A percentile compares a stretch with the other conserved stretches of the same genome.
These are phyloP conservation scores for Pachyrhynchus sulphureomaculatus DNA, from an alignment of 1,140 invertebrate genomes.

Conservation along the genomic window DNA sequence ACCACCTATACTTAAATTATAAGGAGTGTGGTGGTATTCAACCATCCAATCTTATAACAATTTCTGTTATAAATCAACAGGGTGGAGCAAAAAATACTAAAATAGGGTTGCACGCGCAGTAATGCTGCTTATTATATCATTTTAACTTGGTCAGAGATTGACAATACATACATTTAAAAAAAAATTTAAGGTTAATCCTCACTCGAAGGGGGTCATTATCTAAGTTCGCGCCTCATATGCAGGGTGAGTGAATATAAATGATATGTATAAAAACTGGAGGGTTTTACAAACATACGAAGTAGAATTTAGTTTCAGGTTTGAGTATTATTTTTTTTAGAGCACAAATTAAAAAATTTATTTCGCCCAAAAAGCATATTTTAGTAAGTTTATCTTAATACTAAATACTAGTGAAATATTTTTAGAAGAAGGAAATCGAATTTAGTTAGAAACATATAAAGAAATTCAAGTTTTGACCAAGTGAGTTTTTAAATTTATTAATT, in stretches of 20 bases:
- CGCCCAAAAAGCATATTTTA: no score
- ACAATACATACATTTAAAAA: constrained; percentile 3
- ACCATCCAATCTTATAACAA: background rate
- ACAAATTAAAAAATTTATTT: no score
- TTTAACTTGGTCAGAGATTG: constrained; percentile 19
- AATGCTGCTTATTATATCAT: constrained; percentile 17
- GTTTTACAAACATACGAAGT: no score
- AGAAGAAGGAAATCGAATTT: no score
- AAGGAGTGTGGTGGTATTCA: background rate
- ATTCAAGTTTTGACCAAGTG: no score
- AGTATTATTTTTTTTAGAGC: no score
- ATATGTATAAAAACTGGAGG: background rate
- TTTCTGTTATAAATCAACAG: background rate
- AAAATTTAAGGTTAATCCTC: constrained; percentile 3
- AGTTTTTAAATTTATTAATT: no score
- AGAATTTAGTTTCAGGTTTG: no score
- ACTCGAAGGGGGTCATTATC: background rate
- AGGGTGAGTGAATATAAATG: background rate
- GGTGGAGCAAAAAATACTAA: background rate
- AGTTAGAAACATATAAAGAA: no score
- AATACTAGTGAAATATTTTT: no score
- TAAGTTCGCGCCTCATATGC: background rate
- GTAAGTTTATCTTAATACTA: no score
- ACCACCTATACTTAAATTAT: no score
- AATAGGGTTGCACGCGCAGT: constrained; percentile 1